Evolutionary conservation across 1,140 invertebrate species (phyloP).

Genomic region (Drosophila ambigua): DNA sequence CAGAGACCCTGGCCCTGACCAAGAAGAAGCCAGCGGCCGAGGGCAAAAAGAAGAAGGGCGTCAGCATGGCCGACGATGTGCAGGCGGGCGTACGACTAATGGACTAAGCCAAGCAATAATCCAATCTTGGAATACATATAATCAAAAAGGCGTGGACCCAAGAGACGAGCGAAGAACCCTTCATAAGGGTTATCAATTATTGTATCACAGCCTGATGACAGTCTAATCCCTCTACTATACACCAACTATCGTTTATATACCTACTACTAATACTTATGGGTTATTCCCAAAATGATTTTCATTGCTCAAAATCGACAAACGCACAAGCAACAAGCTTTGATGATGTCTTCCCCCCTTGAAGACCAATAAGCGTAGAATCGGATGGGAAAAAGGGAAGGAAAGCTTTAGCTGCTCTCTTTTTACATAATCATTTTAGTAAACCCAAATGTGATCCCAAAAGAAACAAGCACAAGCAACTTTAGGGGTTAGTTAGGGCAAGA

Average conservation of each 20-base stretch:
- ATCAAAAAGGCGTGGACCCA: slow-evolving; percentile 38
- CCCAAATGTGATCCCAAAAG: slow-evolving; percentile 63
- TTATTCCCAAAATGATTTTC: slow-evolving; percentile 7
- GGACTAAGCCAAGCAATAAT: slow-evolving; percentile 43
- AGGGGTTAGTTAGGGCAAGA: slow-evolving; percentile 26
- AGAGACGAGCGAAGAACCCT: not conserved
- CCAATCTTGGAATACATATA: slow-evolving; percentile 31
- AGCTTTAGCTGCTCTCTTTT: slow-evolving; percentile 16
- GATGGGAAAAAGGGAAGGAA: slow-evolving; percentile 6
- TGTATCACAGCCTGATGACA: slow-evolving; percentile 4
- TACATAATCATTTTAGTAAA: slow-evolving; percentile 57
- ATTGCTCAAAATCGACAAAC: slow-evolving; percentile 48
- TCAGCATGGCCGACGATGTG: slow-evolving; percentile 70
- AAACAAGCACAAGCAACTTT: slow-evolving; percentile 19
- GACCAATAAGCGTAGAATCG: slow-evolving; percentile 1
- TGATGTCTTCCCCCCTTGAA: slow-evolving; percentile 56
- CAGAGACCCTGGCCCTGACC: slow-evolving; percentile 59
- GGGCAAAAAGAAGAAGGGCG: slow-evolving; percentile 71
- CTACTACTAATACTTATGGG: not conserved
- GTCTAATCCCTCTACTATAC: not conserved
- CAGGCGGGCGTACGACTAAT: slow-evolving; percentile 68
- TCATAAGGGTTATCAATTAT: not conserved
- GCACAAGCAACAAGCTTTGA: slow-evolving; percentile 21
- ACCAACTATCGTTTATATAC: not conserved
- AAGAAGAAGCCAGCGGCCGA: slow-evolving; percentile 64